Percentiles rank a stretch among this genome's conserved stretches.
These are phyloP conservation scores for Biston betularia DNA, from an alignment of 2,888 invertebrate genomes.

Conservation along the genomic window DNA sequence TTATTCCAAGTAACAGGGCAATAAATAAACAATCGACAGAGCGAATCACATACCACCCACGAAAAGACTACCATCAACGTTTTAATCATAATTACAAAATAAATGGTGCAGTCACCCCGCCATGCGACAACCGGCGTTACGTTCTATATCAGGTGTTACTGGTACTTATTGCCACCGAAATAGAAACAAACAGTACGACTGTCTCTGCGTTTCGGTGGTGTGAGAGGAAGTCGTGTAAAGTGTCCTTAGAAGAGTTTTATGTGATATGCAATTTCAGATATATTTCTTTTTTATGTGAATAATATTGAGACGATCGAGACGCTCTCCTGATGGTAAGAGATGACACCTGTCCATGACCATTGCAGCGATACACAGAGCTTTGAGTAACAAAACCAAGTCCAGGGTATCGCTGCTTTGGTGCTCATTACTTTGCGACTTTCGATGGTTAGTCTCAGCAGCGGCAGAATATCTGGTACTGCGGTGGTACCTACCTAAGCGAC, in stretches of 20 bases:
- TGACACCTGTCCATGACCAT: no score
- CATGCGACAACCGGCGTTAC: slow-evolving; percentile 3
- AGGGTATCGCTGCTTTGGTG: no score
- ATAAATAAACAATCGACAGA: slow-evolving; percentile 5
- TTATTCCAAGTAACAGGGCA: slow-evolving; percentile 2
- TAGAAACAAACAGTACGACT: slow-evolving; percentile 1
- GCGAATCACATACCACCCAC: slow-evolving; percentile 39
- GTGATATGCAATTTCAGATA: no score
- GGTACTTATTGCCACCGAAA: slow-evolving; percentile 2
- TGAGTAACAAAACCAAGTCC: no score
- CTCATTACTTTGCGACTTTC: no score
- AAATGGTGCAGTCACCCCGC: slow-evolving; percentile 38
- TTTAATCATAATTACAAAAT: slow-evolving; percentile 46
- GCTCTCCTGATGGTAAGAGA: no score
- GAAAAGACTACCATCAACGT: slow-evolving; percentile 24
- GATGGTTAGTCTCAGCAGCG: no score
- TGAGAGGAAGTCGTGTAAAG: not conserved
- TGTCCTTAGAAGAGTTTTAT: not conserved
- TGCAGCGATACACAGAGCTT: no score
- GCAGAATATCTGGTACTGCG: no score
- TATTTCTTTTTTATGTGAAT: no score
- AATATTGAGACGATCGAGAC: no score
- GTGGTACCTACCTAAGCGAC: no score
- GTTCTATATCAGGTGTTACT: not conserved
- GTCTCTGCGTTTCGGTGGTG: not conserved